Evolutionary conservation across 2,113 vertebrate genomes (phyloP), one percentile per base, ranked within the genome.

Genomic region (Mesembrinibis cayennensis): DNA sequence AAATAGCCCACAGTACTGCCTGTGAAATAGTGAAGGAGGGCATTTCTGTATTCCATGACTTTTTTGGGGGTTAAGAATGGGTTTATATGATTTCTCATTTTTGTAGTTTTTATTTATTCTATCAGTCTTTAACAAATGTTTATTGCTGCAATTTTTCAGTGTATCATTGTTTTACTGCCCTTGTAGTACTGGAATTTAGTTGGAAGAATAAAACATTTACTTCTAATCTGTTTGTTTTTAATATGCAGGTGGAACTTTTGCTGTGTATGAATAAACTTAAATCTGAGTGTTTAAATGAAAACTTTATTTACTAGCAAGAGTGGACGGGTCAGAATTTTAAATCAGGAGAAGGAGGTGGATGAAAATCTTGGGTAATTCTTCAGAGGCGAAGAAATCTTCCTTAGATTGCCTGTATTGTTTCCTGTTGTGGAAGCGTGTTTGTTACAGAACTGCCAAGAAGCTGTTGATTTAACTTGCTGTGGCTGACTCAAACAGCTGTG

Each of bases 191-290:
- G 98, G 98, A 99, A 98, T 99, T 99, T 99, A 98, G 98, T 99
- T 99, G 98, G 98, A 98, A 98, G 98, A 99, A 99, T 99, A 99
- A 99, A 99, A 98, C 97, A 98, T 99, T 99, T 99, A 98, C 98
- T 99, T 98, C 98, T 98, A 97, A 97, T 93, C 91, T 98, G 97
- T 95, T 98, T 97, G 97, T 95, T 98, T 97, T 97, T 97, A 98
- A 98, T 98, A 97, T 90, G 90, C 95, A 98, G 96, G 97, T 98
- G 96, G 87, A 95, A 96, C 79, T 91, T 95, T 71, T 93, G 95
- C 97, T 94, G 92, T 97, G 89, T 97, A 58, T 82, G 93, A 98
- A 98, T 98, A 98, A 98, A 98, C 82, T 88, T 79, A 87, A 96
- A 89, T 94, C 79, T 93, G 79, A 96, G 86, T 97, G 92, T 98